These are phyloP conservation scores for Crypturellus tataupa DNA, from an alignment of 2,797 vertebrate species.

Conservation along the genomic window DNA sequence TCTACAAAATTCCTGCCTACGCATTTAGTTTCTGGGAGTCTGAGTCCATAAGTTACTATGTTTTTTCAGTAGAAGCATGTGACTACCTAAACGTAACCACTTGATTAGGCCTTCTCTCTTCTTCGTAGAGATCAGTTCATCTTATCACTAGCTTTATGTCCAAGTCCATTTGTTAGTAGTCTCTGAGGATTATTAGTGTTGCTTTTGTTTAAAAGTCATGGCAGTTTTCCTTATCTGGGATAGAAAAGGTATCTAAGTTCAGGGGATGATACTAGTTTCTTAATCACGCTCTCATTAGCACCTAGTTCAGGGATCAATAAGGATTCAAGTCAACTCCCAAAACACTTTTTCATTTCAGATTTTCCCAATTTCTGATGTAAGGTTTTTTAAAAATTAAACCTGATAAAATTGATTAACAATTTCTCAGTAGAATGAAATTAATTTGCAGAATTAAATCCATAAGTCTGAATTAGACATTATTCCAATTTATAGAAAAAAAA, in stretches of 20 bases:
- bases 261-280: background rate
- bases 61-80: background rate
- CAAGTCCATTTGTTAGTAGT: background rate
- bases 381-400: background rate
- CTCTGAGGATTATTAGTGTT: background rate
- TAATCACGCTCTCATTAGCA: background rate
- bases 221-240: background rate
- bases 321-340: background rate
- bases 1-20: background rate
- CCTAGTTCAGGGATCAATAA: background rate
- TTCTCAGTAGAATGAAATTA: background rate
- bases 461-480: background rate
- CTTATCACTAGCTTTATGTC: background rate
- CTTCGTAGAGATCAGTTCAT: background rate
- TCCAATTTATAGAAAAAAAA: background rate
- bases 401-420: background rate
- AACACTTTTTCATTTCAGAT: background rate
- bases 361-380: background rate
- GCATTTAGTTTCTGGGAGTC: background rate
- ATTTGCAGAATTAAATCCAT: background rate
- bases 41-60: background rate
- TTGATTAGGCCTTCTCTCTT: background rate
- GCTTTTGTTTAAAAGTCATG: background rate
- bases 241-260: background rate
- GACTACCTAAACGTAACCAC: background rate